Base-by-base conservation (phyloP, 2,113 vertebrate genomes). In the Eonycteris spelaea region DNA sequence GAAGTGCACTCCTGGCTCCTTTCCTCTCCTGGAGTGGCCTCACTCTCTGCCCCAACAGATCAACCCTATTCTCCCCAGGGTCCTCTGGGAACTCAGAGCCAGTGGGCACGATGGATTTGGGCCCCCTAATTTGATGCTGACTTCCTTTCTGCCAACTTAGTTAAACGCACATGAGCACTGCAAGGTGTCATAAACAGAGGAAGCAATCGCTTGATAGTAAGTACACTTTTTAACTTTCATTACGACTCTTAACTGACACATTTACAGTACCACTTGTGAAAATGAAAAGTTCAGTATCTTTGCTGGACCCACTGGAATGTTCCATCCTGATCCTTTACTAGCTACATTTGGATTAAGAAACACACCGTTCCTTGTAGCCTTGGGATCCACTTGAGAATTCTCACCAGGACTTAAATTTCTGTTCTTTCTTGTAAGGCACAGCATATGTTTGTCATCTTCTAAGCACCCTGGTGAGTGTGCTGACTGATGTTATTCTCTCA, bases 311-410 rank as follows among this genome's bases (percentile, higher is more conserved):
- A 10, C 5, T 67, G 90, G 45, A 65, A 79, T 30, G 7, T n/a
- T 74, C 57, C 24, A 51, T 30, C 73, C 4, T 61, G 28, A 43
- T 68, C 26, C 40, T 91, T 93, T 63, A 48, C 21, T 57, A 3
- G 55, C 57, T 80, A 19, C 28, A 63, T 24, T 38, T 53, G 45
- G 33, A n/a, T 77, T 73, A 86, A 93, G 40, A 89, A 38, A 55
- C 0, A 4, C 78, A 18, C 5, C 43, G 2, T 35, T 75, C 24
- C 15, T 67, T 67, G 88, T 40, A 77, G 38, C n/a, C 13, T 53
- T 26, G 38, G 19, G 28, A 86, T 45, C 51, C 38, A 24, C 22
- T n/a, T 83, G 90, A 87, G 86, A 95, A 83, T 18, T 73, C 80
- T 82, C 40, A 15, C 30, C 12, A 18, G 86, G 67, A 85, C 84